Evolutionary conservation across 2,113 vertebrate genomes (phyloP).

Genomic region (Dolichotis patagonum): DNA sequence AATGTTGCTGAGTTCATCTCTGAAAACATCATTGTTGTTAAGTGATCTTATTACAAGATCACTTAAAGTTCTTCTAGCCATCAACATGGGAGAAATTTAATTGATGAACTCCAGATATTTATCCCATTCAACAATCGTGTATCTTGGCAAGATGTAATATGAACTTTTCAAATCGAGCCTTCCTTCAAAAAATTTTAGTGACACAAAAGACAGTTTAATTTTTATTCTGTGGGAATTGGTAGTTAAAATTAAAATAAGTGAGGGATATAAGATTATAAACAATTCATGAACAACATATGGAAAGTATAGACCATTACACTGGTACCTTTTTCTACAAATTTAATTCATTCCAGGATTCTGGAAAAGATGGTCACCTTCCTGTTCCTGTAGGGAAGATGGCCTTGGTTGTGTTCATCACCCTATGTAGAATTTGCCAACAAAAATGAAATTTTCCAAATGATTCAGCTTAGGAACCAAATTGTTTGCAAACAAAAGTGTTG

Average conservation of each 20-base stretch:
- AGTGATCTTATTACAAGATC: neutral
- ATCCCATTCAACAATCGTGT: neutral
- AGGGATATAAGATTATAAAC: neutral
- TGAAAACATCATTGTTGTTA: constrained; percentile 46
- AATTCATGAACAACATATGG: neutral
- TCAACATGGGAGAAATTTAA: neutral
- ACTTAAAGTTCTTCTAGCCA: neutral
- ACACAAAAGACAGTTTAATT: neutral
- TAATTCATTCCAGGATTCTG: neutral
- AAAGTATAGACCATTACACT: neutral
- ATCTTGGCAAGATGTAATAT: neutral
- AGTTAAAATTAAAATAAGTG: neutral
- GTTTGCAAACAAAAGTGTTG: neutral
- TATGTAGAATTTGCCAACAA: neutral
- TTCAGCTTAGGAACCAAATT: neutral
- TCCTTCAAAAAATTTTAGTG: neutral
- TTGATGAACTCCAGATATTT: neutral
- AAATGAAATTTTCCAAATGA: neutral
- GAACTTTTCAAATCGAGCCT: neutral
- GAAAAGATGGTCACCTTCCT: neutral
- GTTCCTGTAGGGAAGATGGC: neutral
- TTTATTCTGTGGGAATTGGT: neutral
- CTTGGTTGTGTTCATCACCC: neutral
- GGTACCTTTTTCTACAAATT: neutral
- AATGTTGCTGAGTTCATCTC: constrained; percentile 19